Evolutionary conservation across 2,888 invertebrate genomes (phyloP), one percentile per base, ranked within the genome.

Genomic region (Metopia argyrocephala): DNA sequence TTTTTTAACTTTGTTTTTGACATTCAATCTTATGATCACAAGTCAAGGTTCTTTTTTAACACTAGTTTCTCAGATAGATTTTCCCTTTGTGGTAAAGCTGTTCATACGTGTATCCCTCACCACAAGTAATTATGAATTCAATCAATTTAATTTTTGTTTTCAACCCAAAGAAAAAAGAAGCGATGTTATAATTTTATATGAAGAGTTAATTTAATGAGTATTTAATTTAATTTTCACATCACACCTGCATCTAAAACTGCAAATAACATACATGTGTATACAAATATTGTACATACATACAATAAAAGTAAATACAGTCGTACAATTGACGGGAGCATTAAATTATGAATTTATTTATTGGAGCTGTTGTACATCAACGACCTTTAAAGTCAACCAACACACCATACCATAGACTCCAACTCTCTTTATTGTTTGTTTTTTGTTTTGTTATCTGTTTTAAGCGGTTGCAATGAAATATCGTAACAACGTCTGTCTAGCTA

Each of bases 321-420:
- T n/a, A n/a, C n/a, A n/a, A n/a, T n/a, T n/a, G n/a, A n/a, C n/a
- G n/a, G n/a, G n/a, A n/a, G n/a, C n/a, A 31, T 38, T 66, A 59
- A 64, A 64, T 76, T 76, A 65, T 76, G 21, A 57, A 50, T 70
- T 48, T 76, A 59, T 78, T 78, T 73, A 76, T 76, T 69, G 69
- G 15, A 38, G 9, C 38, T 38, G 69, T 31, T 64, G 62, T n/a
- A n/a, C 48, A 46, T 61, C 78, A 78, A 78, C 71, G 78, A 78
- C 78, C 78, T 78, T 73, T 61, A 78, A 61, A 38, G 38, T 27
- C 75, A 68, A 48, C 61, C 50, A 18, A 65, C 65, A 65, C 57
- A 54, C 54, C 23, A 54, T 15, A 38, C 9, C 38, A 38, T 12
- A 12, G 38, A 15, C 12, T 38, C 6, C 12, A 38, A 9, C 15